Percentiles rank a stretch among this genome's conserved stretches.
phyloP scores from a whole-genome alignment of 2,113 vertebrate species.

The Phaetusa simplex region DNA sequence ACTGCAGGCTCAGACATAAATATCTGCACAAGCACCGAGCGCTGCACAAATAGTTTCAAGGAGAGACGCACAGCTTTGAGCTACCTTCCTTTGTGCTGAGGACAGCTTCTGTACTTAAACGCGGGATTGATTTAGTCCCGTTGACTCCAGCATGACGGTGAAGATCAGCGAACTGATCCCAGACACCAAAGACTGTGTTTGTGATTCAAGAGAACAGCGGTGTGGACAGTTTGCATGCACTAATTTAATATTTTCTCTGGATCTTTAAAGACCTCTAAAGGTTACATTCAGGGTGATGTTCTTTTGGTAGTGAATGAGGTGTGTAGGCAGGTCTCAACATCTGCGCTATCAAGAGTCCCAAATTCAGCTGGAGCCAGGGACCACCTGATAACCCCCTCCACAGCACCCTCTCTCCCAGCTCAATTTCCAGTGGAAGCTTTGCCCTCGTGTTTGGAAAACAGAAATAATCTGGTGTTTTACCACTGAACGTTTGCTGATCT shows the following conservation, averaged over 20 bases:
- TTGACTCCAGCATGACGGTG: neutral
- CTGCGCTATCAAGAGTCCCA: neutral
- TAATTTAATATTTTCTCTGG: neutral
- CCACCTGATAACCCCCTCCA: neutral
- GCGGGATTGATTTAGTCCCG: accelerated
- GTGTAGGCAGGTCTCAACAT: neutral
- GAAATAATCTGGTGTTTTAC: accelerated
- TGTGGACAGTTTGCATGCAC: neutral
- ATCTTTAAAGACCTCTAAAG: neutral
- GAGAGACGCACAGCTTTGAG: neutral
- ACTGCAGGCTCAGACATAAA: neutral
- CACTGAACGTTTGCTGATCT: too few species aligned
- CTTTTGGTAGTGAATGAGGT: neutral
- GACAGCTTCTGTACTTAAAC: neutral
- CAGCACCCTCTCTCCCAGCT: too few species aligned
- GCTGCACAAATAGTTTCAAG: neutral
- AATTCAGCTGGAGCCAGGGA: neutral
- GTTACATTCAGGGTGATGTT: neutral
- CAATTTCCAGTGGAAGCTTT: neutral
- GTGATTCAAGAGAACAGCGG: neutral
- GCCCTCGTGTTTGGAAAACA: accelerated
- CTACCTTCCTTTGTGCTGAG: neutral
- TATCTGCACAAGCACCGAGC: accelerated
- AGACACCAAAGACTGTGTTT: neutral
- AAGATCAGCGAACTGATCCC: neutral